These are phyloP conservation scores for Netelia virgata DNA, from an alignment of 2,888 invertebrate genomes.

Conservation along the genomic window DNA sequence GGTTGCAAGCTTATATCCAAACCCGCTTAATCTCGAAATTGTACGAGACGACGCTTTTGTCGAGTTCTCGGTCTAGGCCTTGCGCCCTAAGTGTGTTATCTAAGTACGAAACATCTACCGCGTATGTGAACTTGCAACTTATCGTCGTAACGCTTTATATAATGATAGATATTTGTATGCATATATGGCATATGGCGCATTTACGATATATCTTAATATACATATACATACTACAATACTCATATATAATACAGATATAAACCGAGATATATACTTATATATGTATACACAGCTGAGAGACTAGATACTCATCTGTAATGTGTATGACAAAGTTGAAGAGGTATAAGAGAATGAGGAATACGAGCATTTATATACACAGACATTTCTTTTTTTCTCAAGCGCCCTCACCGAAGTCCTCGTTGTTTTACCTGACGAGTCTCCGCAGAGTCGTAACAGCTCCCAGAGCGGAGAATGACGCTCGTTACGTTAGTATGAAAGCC, in stretches of 20 bases:
- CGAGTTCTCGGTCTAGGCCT: slow-evolving; percentile 55
- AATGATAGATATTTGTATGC: not conserved
- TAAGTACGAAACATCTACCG: not conserved
- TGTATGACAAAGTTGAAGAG: slow-evolving; percentile 45
- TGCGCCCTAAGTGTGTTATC: slow-evolving; percentile 30
- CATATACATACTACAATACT: too few species aligned
- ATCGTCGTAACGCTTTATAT: not conserved
- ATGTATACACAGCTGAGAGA: slow-evolving; percentile 22
- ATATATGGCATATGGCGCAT: slow-evolving; percentile 3
- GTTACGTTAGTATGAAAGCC: slow-evolving; percentile 52
- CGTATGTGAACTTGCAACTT: not conserved
- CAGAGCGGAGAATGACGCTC: slow-evolving; percentile 60
- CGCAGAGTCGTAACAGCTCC: slow-evolving; percentile 58
- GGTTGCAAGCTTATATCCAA: slow-evolving; percentile 53
- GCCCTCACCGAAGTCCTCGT: slow-evolving; percentile 45
- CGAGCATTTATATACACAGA: not conserved
- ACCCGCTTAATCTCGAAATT: slow-evolving; percentile 60
- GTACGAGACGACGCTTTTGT: slow-evolving; percentile 50
- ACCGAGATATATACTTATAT: not conserved
- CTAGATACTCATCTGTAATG: slow-evolving; percentile 43
- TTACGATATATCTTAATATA: not conserved
- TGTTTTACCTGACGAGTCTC: slow-evolving; percentile 59
- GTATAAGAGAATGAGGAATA: slow-evolving; percentile 27
- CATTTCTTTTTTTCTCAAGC: slow-evolving; percentile 43
- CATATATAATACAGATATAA: slow-evolving; percentile 3